Evolutionary conservation across 2,113 vertebrate species (phyloP).

Genomic region (Hemiprocne comata): DNA sequence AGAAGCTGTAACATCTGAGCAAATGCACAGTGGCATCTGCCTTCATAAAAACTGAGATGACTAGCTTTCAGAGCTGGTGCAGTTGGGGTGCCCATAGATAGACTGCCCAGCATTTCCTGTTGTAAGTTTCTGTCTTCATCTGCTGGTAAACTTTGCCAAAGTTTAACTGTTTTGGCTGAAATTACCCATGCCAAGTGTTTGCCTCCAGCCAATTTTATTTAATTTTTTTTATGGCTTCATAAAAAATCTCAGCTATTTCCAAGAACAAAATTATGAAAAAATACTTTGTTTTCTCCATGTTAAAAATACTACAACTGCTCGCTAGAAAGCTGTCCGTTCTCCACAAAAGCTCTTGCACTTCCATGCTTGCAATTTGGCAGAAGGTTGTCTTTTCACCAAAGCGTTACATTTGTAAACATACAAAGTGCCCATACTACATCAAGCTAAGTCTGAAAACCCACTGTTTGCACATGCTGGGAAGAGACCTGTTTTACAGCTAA

Average conservation of each 20-base stretch:
- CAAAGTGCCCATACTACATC: neutral
- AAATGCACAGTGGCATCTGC: neutral
- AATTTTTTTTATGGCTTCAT: neutral
- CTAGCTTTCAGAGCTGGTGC: neutral
- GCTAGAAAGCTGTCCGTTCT: no score
- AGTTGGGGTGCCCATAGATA: neutral
- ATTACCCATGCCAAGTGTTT: constrained; percentile 31
- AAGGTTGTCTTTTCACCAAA: neutral
- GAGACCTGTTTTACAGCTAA: neutral
- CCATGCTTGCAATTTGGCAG: constrained; percentile 15
- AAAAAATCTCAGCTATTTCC: constrained; percentile 24
- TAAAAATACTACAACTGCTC: constrained; percentile 24
- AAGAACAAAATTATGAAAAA: constrained; percentile 12
- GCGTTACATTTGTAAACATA: constrained; percentile 6
- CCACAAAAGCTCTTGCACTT: neutral
- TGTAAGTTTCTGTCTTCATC: neutral
- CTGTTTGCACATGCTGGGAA: neutral
- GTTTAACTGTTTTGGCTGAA: constrained; percentile 28
- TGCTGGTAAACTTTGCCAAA: constrained; percentile 12
- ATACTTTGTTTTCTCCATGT: constrained; percentile 5
- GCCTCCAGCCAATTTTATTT: constrained; percentile 15
- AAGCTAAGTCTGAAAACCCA: neutral
- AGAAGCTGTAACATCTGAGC: neutral
- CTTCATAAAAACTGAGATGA: neutral
- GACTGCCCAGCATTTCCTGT: neutral